Percentiles rank a stretch among this genome's conserved stretches.
Conservation (phyloP, 2,797 vertebrate genomes). For the Anguilla megastoma region DNA sequence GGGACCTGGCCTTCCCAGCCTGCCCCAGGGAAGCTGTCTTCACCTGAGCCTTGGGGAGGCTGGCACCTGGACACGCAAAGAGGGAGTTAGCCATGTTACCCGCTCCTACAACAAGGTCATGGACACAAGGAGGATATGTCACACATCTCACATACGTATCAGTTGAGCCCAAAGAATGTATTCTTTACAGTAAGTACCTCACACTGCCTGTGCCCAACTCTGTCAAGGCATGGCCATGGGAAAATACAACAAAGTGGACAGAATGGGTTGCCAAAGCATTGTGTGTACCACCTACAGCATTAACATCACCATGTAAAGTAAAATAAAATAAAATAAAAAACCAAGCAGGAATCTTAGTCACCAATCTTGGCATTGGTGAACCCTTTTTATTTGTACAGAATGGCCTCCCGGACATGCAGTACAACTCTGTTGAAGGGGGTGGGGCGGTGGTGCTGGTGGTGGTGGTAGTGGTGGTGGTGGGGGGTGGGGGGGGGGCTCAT, state of each 20-base stretch:
- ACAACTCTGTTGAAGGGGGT: conserved; percentile 29
- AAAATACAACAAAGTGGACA: neutral
- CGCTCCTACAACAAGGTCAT: neutral
- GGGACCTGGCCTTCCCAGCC: conserved; percentile 89
- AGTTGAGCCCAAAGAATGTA: conserved; percentile 43
- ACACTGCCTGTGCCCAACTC: conserved; percentile 22
- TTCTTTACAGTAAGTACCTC: conserved; percentile 34
- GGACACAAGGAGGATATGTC: neutral
- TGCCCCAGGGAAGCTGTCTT: conserved; percentile 92
- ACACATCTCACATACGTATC: neutral
- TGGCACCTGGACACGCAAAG: conserved; percentile 72
- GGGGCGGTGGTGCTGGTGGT: neutral
- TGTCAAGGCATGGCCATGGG: neutral
- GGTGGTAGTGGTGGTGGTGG: neutral
- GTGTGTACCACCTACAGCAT: neutral
- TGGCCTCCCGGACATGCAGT: neutral
- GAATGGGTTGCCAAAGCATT: neutral
- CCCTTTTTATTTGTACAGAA: neutral
- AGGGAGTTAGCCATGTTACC: conserved; percentile 34
- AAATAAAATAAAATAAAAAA: neutral
- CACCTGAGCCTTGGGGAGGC: conserved; percentile 86
- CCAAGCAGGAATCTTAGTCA: neutral
- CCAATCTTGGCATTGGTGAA: neutral
- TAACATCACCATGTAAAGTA: too few relatives aligned
- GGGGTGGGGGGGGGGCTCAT: conserved; percentile 6